These are phyloP conservation scores for Scolopax mira DNA, from an alignment of 2,113 vertebrate species.

Conservation along the genomic window DNA sequence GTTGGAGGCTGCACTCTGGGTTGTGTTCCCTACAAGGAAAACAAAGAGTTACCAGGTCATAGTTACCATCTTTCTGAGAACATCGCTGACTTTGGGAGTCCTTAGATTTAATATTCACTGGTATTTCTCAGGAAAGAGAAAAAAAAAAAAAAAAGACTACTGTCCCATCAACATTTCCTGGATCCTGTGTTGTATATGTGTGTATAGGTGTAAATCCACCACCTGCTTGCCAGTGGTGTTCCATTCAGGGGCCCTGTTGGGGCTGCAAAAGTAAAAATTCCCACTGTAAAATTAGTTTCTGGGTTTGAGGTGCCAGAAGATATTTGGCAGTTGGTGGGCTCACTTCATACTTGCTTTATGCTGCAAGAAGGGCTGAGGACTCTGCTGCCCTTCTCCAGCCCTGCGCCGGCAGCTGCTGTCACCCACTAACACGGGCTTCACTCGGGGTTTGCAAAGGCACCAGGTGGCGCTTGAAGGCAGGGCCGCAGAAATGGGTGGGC, in stretches of 20 bases:
- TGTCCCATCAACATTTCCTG: fast-evolving
- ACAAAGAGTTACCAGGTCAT: neutral
- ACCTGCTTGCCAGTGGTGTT: neutral
- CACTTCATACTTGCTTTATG: neutral
- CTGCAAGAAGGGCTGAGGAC: neutral
- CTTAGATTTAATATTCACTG: neutral
- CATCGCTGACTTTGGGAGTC: neutral
- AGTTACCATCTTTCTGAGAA: neutral
- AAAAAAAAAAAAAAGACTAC: neutral
- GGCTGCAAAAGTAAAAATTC: neutral
- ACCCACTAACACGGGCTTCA: fast-evolving
- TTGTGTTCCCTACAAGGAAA: neutral
- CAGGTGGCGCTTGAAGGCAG: slow-evolving; percentile 2
- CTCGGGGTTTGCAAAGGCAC: neutral
- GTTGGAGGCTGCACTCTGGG: neutral
- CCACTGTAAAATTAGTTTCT: neutral
- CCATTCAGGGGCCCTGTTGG: fast-evolving
- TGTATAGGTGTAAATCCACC: fast-evolving
- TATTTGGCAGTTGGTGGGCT: neutral
- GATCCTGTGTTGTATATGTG: neutral
- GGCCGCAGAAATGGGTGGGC: neutral
- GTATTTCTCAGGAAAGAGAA: neutral
- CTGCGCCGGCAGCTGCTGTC: fast-evolving
- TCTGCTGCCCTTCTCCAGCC: no score
- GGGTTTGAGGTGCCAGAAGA: neutral